phyloP scores from a whole-genome alignment of 2,797 vertebrate genomes.

The Mus caroli region DNA sequence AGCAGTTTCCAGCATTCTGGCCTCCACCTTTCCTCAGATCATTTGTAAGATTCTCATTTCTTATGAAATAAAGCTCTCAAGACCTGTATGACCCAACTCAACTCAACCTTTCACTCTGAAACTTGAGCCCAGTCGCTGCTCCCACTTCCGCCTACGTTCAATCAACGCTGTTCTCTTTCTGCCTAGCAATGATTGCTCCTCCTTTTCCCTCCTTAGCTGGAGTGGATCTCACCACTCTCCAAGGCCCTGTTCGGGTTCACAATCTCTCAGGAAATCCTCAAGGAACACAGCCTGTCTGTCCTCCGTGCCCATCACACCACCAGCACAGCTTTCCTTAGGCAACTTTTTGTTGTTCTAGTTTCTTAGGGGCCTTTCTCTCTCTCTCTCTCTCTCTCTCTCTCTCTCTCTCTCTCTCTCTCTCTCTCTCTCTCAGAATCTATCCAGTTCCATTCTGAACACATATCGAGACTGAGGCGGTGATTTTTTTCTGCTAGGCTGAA shows the following conservation, averaged over 20 bases:
- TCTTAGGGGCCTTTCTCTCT: not conserved
- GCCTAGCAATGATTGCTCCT: not conserved
- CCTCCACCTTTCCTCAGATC: not conserved
- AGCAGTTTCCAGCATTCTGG: not conserved
- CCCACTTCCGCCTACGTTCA: not conserved
- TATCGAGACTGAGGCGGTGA: not conserved
- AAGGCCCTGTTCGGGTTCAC: not conserved
- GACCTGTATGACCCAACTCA: slow-evolving; percentile 12
- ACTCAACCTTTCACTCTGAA: slow-evolving; percentile 18
- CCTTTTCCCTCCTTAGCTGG: not conserved
- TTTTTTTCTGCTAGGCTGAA: slow-evolving; percentile 16
- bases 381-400: not conserved
- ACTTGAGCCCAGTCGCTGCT: not conserved
- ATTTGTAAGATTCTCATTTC: not conserved
- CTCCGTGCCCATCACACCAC: not conserved
- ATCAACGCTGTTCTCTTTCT: not conserved
- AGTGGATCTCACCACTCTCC: not conserved
- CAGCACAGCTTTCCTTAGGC: not conserved
- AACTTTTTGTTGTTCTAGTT: not conserved
- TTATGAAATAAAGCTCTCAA: slow-evolving; percentile 1
- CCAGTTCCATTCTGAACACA: slow-evolving; percentile 32
- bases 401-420: not conserved
- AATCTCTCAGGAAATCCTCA: not conserved
- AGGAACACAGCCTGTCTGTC: not conserved
- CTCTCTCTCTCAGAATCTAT: not conserved